Evolutionary conservation across 2,797 vertebrate species (phyloP).

Genomic region (Melanotaenia pygmaea): DNA sequence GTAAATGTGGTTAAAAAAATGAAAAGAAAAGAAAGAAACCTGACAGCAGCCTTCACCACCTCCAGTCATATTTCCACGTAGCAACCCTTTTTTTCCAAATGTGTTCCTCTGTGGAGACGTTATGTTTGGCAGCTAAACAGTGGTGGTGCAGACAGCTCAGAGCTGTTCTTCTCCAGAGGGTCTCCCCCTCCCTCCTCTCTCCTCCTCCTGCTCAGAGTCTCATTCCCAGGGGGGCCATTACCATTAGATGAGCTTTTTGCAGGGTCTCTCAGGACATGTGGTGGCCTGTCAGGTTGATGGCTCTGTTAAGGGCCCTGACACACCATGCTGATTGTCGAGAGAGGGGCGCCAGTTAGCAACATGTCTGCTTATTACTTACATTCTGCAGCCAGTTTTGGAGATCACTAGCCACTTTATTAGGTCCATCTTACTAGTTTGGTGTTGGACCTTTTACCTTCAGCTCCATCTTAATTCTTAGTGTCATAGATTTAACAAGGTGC

Average conservation of each 20-base stretch:
- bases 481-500: no score
- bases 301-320: constrained; percentile 28
- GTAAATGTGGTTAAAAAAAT: constrained; percentile 27
- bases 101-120: not conserved
- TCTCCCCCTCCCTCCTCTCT: not conserved
- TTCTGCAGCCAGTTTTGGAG: not conserved
- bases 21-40: constrained; percentile 14
- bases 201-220: constrained; percentile 24
- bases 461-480: no score
- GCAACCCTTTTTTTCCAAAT: constrained; percentile 14
- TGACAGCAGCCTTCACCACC: constrained; percentile 13
- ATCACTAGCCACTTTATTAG: not conserved
- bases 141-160: constrained; percentile 1
- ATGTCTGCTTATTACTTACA: not conserved
- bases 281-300: constrained; percentile 45
- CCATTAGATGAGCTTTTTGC: constrained; percentile 2
- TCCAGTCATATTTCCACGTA: constrained; percentile 23
- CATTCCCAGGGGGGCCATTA: constrained; percentile 29
- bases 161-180: constrained; percentile 32
- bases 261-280: constrained; percentile 7
- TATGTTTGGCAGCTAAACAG: constrained; percentile 24
- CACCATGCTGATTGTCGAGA: not conserved
- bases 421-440: not conserved
- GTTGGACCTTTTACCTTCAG: not conserved
- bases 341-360: not conserved